Base-by-base conservation (phyloP, 2,113 vertebrate species). In the Lagopus leucura region DNA sequence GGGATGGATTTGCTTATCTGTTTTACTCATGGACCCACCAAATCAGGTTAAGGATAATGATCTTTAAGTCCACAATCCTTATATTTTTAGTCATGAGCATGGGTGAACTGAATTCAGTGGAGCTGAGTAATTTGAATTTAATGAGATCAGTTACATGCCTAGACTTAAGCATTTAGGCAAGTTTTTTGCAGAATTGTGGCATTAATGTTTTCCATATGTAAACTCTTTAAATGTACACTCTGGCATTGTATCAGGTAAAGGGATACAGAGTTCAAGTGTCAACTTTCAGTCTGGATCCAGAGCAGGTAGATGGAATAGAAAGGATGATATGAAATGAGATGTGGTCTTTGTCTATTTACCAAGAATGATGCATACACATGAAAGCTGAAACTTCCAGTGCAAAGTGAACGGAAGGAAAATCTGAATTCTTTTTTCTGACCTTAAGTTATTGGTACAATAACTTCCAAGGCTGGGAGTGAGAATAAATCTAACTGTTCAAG, bases 1-100 rank as follows among this genome's bases (percentile, higher is more conserved):
- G 88, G 79, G 92, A 92, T 70, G 90, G 80, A 88, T 95, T 95
- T 95, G 48, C 86, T 94, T 90, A 84, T 91, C 95, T 93, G 90
- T 95, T 92, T 91, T 84, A 81, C 83, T 48, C 82, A 86, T 76
- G 67, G 66, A 78, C n/a, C 80, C 66, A 86, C 73, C 73, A 79
- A 92, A 96, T 21, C 86, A 86, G 66, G 80, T 94, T 63, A 71
- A 82, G 86, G 92, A 92, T 92, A 94, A 86, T 2, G 38, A 89
- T 90, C 80, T 92, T 63, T 89, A 79, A 40, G 81, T 78, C 54
- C 73, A 66, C 61, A 86, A 38, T 79, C 88, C 73, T 94, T 96
- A 58, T 90, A 84, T 82, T 79, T 90, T 90, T 88, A 69, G 88
- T 90, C 88, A 90, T 5, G 86, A 66, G 24, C 69, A n/a, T 5